phyloP scores from a whole-genome alignment of 2,113 vertebrate species.

The Sebastes schlegelii region DNA sequence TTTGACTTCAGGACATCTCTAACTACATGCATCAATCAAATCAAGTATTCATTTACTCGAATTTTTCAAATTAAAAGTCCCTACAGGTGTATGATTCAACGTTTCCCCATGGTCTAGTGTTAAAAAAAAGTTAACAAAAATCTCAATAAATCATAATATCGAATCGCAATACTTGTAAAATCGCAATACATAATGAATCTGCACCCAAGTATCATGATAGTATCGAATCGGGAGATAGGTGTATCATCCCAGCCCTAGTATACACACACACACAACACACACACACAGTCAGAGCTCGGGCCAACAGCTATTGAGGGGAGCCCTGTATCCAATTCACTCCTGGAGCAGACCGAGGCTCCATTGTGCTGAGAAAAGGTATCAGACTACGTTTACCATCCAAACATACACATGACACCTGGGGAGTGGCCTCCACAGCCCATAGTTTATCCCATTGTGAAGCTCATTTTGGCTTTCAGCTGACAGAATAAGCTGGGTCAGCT shows the following conservation, averaged over 20 bases:
- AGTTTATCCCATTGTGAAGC: constrained; percentile 54
- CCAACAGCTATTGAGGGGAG: constrained; percentile 26
- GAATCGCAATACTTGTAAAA: too few relatives aligned
- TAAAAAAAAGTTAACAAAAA: too few relatives aligned
- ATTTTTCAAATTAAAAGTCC: too few relatives aligned
- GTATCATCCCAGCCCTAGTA: too few relatives aligned
- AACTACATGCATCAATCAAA: too few relatives aligned
- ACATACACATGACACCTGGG: constrained; percentile 63
- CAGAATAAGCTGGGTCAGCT: constrained; percentile 45
- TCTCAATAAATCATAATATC: too few relatives aligned
- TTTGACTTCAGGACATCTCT: too few relatives aligned
- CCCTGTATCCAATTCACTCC: constrained; percentile 31
- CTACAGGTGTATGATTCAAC: too few relatives aligned
- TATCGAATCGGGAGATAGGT: neutral
- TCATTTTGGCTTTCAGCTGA: constrained; percentile 57
- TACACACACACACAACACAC: constrained; percentile 21
- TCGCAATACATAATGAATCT: too few relatives aligned
- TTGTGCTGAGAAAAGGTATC: constrained; percentile 50
- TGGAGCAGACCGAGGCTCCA: constrained; percentile 33
- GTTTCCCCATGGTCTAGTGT: too few relatives aligned
- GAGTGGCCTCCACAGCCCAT: constrained; percentile 42
- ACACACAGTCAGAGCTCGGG: neutral
- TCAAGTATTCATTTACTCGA: too few relatives aligned
- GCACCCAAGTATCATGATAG: too few relatives aligned
- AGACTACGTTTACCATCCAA: constrained; percentile 56